Evolutionary conservation across 2,797 vertebrate species (phyloP), one percentile per base, ranked within the genome.

Genomic region (Sebastes baramenuke): DNA sequence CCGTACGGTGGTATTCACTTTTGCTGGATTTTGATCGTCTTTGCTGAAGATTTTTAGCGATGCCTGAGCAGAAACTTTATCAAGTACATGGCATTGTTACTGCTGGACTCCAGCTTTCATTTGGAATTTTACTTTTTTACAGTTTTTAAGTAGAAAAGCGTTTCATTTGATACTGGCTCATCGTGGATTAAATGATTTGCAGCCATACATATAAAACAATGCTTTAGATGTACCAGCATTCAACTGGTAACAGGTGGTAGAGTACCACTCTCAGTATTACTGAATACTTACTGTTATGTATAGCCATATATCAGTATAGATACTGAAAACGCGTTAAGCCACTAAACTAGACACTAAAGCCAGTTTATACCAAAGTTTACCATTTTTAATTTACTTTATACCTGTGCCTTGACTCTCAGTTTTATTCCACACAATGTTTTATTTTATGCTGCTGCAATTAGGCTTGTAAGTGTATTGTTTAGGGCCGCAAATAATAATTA

Each of bases 331-430:
- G 16, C 42, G 1, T 49, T 49, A 49, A 49, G 42, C 42, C 42
- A 49, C 42, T 20, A 49, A 74, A 79, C n/a, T 5, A 74, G 2
- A 34, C 34, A 62, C 65, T 62, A 10, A 66, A 74, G 42, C 6
- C 18, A 67, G 38, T 84, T 70, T 4, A 72, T 60, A 72, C 86
- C 82, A 89, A 89, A 93, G 81, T 18, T 76, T 42, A 24, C 1
- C 18, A 2, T 36, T 27, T 64, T 46, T 29, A 27, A 52, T 52
- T 68, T 54, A 32, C 4, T 72, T 85, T 59, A 11, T 77, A 55
- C 10, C 7, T 30, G 88, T 94, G 90, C 91, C 91, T 92, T 88
- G 55, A 79, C 64, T 46, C 85, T 67, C 2, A 3, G 13, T 80
- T 6, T 78, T 24, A 60, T 61, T 79, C 42, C 79, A 56, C 52